Percentiles rank a stretch among this genome's conserved stretches.
Conservation (phyloP, 2,113 vertebrate genomes). For the Hoplias malabaricus region DNA sequence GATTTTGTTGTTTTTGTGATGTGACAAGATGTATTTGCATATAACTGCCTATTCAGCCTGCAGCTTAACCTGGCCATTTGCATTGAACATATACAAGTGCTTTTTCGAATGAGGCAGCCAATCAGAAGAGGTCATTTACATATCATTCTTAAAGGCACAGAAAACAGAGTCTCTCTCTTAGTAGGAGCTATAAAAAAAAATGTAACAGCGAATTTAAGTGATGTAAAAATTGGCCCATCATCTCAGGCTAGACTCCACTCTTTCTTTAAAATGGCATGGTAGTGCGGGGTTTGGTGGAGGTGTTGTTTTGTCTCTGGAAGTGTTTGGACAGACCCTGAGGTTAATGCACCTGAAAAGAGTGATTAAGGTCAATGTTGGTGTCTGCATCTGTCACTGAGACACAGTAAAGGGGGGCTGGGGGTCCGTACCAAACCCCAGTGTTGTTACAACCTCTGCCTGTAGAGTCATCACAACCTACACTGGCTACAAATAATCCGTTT, state of each 20-base stretch:
- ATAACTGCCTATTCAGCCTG: neutral
- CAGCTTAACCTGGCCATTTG: neutral
- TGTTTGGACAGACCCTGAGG: slow-evolving; percentile 56
- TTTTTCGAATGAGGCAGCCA: neutral
- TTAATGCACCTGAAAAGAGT: slow-evolving; percentile 75
- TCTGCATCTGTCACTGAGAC: slow-evolving; percentile 71
- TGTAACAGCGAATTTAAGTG: neutral
- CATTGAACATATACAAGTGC: neutral
- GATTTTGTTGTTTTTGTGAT: neutral
- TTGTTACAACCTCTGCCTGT: neutral
- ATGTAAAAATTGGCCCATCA: neutral
- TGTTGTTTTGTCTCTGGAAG: slow-evolving; percentile 32
- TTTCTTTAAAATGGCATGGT: slow-evolving; percentile 38
- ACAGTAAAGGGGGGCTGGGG: slow-evolving; percentile 45
- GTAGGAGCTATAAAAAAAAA: neutral
- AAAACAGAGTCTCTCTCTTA: neutral
- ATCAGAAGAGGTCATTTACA: neutral
- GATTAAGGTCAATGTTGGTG: slow-evolving; percentile 72
- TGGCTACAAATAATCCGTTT: slow-evolving; percentile 71
- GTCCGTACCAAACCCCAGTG: neutral
- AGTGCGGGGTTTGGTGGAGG: slow-evolving; percentile 53
- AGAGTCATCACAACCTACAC: slow-evolving; percentile 54
- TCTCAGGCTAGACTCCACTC: slow-evolving; percentile 29
- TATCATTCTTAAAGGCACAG: neutral
- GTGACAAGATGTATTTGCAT: neutral